These are phyloP conservation scores for Ataeniobius toweri DNA, from an alignment of 2,797 vertebrate genomes.

Conservation along the genomic window DNA sequence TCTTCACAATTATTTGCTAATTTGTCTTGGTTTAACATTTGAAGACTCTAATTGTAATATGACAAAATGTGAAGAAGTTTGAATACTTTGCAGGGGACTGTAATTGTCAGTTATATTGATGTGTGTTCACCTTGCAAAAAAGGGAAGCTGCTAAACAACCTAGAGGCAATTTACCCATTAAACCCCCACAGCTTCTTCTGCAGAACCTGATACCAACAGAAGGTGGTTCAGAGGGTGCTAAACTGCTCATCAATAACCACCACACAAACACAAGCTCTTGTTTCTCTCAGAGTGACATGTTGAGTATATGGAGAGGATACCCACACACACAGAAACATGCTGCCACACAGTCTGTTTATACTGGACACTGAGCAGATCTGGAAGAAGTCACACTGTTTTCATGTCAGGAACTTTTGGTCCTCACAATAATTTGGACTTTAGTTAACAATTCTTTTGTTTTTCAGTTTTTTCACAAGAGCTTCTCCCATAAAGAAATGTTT, in stretches of 20 bases:
- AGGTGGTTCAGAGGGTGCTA: constrained; percentile 25
- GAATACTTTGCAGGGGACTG: background rate
- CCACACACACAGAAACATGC: constrained; percentile 15
- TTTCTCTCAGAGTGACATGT: constrained; percentile 30
- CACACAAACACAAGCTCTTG: constrained; percentile 37
- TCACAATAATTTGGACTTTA: background rate
- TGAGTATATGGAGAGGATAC: constrained; percentile 11
- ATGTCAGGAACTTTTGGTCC: constrained; percentile 12
- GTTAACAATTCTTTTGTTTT: background rate
- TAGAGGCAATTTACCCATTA: constrained; percentile 2
- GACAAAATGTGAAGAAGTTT: background rate
- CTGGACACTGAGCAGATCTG: constrained; percentile 25
- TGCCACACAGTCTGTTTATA: constrained; percentile 39
- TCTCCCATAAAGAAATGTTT: background rate
- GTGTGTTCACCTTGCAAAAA: background rate
- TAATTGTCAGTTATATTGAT: background rate
- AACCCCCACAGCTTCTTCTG: background rate
- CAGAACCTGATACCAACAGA: constrained; percentile 25
- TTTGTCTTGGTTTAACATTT: background rate
- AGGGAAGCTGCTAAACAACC: constrained; percentile 6
- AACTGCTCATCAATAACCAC: constrained; percentile 41
- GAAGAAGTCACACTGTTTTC: background rate
- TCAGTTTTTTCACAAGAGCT: background rate
- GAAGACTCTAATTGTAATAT: background rate
- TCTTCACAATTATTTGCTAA: background rate